A percentile compares a stretch with the other conserved stretches of the same genome.
Evolutionary conservation across 23 tunicate genomes (phyloP).

Genomic region (Pegea sp.): DNA sequence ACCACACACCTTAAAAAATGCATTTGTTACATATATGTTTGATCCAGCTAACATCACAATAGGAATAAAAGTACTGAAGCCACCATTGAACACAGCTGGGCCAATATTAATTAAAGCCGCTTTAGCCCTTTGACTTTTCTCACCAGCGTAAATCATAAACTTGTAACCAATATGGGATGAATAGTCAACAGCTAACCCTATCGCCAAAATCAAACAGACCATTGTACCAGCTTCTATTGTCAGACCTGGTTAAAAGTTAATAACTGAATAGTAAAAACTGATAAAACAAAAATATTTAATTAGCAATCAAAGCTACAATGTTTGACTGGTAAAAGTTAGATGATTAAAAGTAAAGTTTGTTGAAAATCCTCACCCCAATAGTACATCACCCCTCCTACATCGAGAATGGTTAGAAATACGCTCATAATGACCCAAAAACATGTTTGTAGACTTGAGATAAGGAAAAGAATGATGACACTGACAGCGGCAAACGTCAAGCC

Average conservation of each 20-base stretch:
- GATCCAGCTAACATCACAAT: slow-evolving; percentile 6
- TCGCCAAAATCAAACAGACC: slow-evolving; percentile 7
- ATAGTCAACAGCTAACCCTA: slow-evolving; percentile 22
- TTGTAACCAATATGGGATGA: slow-evolving; percentile 19
- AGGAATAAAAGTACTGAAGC: slow-evolving; percentile 19
- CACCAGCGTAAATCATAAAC: slow-evolving; percentile 6
- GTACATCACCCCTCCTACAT: slow-evolving; percentile 15
- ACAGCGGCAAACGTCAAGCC: slow-evolving; percentile 12
- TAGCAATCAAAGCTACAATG: too few species aligned
- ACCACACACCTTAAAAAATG: slow-evolving; percentile 13
- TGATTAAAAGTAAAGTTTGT: neutral
- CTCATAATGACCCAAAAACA: slow-evolving; percentile 14
- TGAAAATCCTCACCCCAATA: slow-evolving; percentile 4
- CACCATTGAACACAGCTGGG: slow-evolving; percentile 21
- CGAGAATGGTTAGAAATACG: slow-evolving; percentile 7
- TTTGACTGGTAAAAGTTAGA: too few species aligned
- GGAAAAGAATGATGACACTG: slow-evolving; percentile 1
- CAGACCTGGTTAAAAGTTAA: slow-evolving; percentile 6
- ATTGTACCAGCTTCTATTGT: slow-evolving; percentile 13
- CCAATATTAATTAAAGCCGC: slow-evolving; percentile 7
- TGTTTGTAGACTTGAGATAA: slow-evolving; percentile 9
- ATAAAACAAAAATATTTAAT: neutral
- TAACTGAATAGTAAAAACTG: neutral
- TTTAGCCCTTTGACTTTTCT: slow-evolving; percentile 3
- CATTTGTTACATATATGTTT: slow-evolving; percentile 2